phyloP scores from a whole-genome alignment of 2,888 invertebrate species.

The Parnassius apollo region DNA sequence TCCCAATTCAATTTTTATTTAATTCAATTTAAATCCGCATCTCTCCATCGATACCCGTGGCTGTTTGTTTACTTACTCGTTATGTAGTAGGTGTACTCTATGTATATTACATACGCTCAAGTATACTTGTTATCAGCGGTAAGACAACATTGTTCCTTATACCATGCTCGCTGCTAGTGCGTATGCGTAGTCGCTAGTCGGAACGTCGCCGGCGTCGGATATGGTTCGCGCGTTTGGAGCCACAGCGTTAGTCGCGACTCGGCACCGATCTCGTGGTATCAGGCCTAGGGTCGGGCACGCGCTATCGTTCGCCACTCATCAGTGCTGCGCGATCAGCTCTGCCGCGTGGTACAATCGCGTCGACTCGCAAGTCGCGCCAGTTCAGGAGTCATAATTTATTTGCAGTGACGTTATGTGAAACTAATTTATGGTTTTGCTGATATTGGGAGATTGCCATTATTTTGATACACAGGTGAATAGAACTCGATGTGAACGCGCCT shows the following conservation, averaged over 20 bases:
- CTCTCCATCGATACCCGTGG: constrained; percentile 28
- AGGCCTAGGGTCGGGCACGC: constrained; percentile 67
- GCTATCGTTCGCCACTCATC: constrained; percentile 76
- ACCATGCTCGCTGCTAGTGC: constrained; percentile 40
- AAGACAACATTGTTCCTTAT: constrained; percentile 49
- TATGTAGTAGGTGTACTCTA: constrained; percentile 37
- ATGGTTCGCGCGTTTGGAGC: constrained; percentile 37
- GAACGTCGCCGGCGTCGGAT: constrained; percentile 24
- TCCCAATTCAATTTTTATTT: too few relatives aligned
- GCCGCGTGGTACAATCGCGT: constrained; percentile 63
- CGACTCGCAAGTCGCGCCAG: constrained; percentile 48
- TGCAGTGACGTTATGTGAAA: constrained; percentile 68
- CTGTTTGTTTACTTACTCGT: constrained; percentile 44
- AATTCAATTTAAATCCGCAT: neutral
- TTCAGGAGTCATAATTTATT: constrained; percentile 61
- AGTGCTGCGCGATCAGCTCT: constrained; percentile 71
- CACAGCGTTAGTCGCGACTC: constrained; percentile 42
- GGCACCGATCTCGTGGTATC: constrained; percentile 57
- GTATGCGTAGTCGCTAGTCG: constrained; percentile 30
- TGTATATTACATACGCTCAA: constrained; percentile 37
- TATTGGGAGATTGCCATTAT: constrained; percentile 53
- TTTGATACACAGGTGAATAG: constrained; percentile 59
- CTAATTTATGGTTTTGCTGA: constrained; percentile 49
- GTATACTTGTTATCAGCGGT: constrained; percentile 60
- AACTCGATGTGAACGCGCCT: constrained; percentile 27